Base-by-base conservation (phyloP, 2,113 vertebrate species). In the Leptobrachium ailaonicum region DNA sequence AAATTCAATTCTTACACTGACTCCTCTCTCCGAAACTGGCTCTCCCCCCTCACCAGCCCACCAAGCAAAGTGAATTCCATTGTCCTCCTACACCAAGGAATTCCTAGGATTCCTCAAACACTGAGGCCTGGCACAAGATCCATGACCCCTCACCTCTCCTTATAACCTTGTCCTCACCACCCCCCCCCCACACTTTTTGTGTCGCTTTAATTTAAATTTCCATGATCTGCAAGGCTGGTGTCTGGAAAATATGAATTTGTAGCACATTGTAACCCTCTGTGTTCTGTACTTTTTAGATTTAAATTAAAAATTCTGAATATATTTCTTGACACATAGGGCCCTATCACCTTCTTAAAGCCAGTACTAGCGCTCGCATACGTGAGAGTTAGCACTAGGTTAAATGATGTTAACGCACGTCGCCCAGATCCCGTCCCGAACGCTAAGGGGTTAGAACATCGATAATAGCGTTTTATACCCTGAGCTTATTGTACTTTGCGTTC, bases 141-240 rank as follows among this genome's bases (percentile, higher is more conserved):
- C 71, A 41, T 68, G 64, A 67, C 71, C 78, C 66, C 63, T 62
- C 69, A 79, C 77, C 77, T 66, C 77, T 44, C n/a, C 62, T 80
- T 45, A 2, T 66, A 73, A 80, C 60, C 71, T n/a, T 58, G 71
- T 12, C 71, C 78, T 68, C 41, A 68, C 58, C 63, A 41, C 64
- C 60, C 44, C 60, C 32, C 56, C 20, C 20, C 20, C 20, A 32
- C 20, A 32, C 20, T 2, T 2, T 60, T 60, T 60, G 10, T 60
- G 10, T 14, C 56, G 3, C 56, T 60, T 1, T 60, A 60, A 60
- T 12, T 60, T 10, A 0, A 14, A 13, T 60, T 2, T 60, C 8
- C 13, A 1, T 14, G 8, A 50, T 32, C 47, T 50, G 47, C 56
- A 60, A 4, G 3, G 2, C 8, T 8, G 56, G 56, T 14, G 10